Percentiles rank a stretch among this genome's conserved stretches.
These are phyloP conservation scores for Crocuta crocuta DNA, from an alignment of 2,113 vertebrate genomes.

Conservation along the genomic window DNA sequence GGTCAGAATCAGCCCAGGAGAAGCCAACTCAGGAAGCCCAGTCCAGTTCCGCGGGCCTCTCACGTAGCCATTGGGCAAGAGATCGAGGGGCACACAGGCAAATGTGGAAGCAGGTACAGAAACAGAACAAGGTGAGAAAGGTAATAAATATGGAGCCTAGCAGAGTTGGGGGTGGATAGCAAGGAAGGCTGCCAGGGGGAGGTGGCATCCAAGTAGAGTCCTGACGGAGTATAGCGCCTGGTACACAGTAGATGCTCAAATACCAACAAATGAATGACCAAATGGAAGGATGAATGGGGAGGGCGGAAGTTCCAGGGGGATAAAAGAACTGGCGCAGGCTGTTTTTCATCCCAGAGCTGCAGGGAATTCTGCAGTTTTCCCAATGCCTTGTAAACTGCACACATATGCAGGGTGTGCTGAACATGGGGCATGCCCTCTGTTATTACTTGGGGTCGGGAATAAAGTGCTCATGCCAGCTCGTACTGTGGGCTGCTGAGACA, in stretches of 20 bases:
- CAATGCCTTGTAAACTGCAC: background rate
- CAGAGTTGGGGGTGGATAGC: background rate
- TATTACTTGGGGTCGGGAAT: constrained; percentile 24
- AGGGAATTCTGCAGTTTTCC: background rate
- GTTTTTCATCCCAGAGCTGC: background rate
- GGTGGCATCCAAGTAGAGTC: background rate
- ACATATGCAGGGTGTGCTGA: constrained; percentile 17
- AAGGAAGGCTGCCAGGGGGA: background rate
- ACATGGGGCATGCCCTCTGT: background rate
- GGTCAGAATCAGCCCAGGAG: background rate
- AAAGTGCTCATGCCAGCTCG: constrained; percentile 53
- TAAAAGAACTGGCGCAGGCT: background rate
- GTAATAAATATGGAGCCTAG: background rate
- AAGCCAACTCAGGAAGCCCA: background rate
- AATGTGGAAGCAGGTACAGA: background rate
- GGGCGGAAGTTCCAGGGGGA: background rate
- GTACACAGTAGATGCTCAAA: background rate
- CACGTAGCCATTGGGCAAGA: background rate
- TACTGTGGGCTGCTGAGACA: constrained; percentile 56
- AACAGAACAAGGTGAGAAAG: background rate
- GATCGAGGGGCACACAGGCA: background rate
- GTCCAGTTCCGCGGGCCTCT: background rate
- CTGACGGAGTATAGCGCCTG: background rate
- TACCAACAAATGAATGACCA: background rate
- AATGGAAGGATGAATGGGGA: background rate